These are phyloP conservation scores for Anarhynchus alexandrinus DNA, from an alignment of 2,113 vertebrate genomes.

Conservation along the genomic window DNA sequence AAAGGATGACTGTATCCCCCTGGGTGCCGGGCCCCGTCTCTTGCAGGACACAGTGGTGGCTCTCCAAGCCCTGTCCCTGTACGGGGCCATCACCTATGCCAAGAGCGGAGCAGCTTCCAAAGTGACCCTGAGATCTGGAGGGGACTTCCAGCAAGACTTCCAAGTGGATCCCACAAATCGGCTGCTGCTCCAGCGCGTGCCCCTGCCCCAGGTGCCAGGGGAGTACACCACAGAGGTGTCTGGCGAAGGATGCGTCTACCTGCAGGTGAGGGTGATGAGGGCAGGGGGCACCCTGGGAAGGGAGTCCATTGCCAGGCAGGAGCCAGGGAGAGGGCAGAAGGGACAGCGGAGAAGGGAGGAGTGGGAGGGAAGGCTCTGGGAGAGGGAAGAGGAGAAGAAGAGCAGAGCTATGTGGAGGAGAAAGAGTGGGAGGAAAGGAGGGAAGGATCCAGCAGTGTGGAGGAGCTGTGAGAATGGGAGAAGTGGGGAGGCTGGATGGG, in stretches of 20 bases:
- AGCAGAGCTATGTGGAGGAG: fast-evolving
- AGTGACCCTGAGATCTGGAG: conserved; percentile 48
- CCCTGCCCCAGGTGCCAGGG: conserved; percentile 67
- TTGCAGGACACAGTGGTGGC: conserved; percentile 75
- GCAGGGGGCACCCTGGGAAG: background rate
- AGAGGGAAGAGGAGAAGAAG: background rate
- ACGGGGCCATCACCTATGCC: conserved; percentile 49
- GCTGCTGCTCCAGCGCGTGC: conserved; percentile 81
- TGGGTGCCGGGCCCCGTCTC: background rate
- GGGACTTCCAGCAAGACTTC: conserved; percentile 63
- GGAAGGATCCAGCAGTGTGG: background rate
- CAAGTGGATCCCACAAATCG: conserved; percentile 77
- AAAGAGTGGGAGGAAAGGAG: too few species aligned
- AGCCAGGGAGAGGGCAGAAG: background rate
- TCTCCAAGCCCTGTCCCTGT: conserved; percentile 72
- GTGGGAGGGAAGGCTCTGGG: background rate
- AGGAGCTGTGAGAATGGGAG: background rate
- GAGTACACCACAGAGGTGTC: conserved; percentile 62
- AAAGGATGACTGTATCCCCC: background rate
- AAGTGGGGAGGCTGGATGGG: background rate
- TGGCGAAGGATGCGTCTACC: conserved; percentile 72
- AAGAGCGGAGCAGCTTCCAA: background rate
- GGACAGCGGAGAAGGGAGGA: background rate
- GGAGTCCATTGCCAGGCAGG: background rate
- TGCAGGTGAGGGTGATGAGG: conserved; percentile 72